Conservation (phyloP, 2,113 vertebrate genomes). For the Rhizomys pruinosus region DNA sequence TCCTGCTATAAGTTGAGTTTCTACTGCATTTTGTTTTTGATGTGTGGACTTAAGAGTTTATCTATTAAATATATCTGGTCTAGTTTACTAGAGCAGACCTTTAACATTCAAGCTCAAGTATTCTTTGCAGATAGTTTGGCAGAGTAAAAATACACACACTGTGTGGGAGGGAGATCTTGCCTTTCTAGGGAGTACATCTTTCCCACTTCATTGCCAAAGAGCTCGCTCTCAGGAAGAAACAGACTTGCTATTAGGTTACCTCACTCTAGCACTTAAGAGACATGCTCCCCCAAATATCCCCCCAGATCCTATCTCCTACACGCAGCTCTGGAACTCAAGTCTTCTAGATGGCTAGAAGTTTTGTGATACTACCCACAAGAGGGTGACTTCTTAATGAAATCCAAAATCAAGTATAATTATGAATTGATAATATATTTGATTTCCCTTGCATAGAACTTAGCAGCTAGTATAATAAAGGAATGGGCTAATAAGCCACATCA, state of each 20-base stretch:
- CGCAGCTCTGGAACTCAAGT: not conserved
- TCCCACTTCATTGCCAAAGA: conserved; percentile 1
- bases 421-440: not conserved
- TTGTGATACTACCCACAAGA: conserved; percentile 5
- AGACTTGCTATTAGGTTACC: conserved; percentile 31
- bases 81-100: conserved; percentile 4
- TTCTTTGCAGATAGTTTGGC: conserved; percentile 32
- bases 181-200: conserved; percentile 41
- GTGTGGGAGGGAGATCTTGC: not conserved
- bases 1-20: not conserved
- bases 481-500: conserved; percentile 4
- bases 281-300: not conserved
- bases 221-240: conserved; percentile 24
- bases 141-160: not conserved
- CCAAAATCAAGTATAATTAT: conserved; percentile 30
- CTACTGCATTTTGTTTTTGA: conserved; percentile 27
- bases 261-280: not conserved
- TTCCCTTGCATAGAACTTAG: conserved; percentile 32
- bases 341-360: conserved; percentile 18
- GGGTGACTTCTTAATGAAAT: not conserved
- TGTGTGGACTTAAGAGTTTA: not conserved
- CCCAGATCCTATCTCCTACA: not conserved
- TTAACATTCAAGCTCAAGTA: conserved; percentile 34
- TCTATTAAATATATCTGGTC: not conserved
- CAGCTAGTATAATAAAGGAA: not conserved